These are phyloP conservation scores for Criorhina ranunculi DNA, from an alignment of 2,888 invertebrate genomes.

Conservation along the genomic window DNA sequence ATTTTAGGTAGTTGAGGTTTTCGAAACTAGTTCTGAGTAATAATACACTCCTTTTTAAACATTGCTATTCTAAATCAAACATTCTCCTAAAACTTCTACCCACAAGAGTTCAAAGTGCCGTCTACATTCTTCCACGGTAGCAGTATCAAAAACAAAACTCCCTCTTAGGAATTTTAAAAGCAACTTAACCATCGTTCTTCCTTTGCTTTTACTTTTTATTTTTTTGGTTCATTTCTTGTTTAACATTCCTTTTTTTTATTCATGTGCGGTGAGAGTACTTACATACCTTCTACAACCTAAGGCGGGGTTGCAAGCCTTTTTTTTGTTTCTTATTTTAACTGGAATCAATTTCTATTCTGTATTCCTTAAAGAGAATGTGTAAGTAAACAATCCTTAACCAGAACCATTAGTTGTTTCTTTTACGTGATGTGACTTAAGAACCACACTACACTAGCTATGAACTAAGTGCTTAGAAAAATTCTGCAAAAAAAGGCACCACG, in stretches of 20 bases:
- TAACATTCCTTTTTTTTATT: conserved; percentile 20
- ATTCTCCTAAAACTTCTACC: background rate
- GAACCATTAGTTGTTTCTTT: conserved; percentile 54
- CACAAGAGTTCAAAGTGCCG: background rate
- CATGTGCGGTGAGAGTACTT: conserved; percentile 1
- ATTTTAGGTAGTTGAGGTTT: too few species aligned
- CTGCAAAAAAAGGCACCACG: background rate
- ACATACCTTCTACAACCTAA: background rate
- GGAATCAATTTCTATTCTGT: conserved; percentile 39
- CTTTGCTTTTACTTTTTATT: background rate
- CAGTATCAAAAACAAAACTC: conserved; percentile 9
- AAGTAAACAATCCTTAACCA: conserved; percentile 33
- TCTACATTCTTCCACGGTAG: background rate
- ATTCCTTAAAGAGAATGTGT: background rate
- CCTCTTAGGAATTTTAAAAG: conserved; percentile 29
- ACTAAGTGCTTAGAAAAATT: conserved; percentile 11
- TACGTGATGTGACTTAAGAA: conserved; percentile 31
- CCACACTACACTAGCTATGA: conserved; percentile 1
- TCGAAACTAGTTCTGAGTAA: too few species aligned
- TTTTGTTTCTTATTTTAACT: background rate
- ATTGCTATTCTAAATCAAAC: too few species aligned
- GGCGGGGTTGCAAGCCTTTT: background rate
- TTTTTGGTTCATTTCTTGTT: background rate
- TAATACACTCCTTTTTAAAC: too few species aligned
- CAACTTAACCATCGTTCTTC: conserved; percentile 10